A percentile compares a stretch with the other conserved stretches of the same genome.
These are phyloP conservation scores for Scopus umbretta DNA, from an alignment of 2,113 vertebrate genomes.

Conservation along the genomic window DNA sequence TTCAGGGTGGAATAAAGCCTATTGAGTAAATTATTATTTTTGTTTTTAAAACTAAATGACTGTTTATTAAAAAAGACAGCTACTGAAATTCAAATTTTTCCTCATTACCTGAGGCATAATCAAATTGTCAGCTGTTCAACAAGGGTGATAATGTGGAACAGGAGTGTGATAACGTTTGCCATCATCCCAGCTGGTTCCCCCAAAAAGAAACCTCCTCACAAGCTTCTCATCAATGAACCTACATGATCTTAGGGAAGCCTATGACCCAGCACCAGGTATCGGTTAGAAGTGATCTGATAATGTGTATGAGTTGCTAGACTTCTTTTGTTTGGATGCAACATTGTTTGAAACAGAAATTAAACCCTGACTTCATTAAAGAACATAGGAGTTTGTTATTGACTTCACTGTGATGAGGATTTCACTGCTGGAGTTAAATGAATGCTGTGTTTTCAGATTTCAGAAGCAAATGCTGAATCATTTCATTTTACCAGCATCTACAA, in stretches of 20 bases:
- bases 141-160: conserved; percentile 20
- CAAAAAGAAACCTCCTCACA: not conserved
- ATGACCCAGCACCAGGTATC: not conserved
- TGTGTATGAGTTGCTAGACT: not conserved
- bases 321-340: not conserved
- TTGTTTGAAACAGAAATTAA: not conserved
- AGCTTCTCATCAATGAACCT: not conserved
- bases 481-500: not conserved
- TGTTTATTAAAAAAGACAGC: conserved; percentile 50
- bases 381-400: not conserved
- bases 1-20: conserved; percentile 30
- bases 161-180: not conserved
- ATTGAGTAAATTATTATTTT: conserved; percentile 56
- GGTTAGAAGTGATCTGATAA: not conserved
- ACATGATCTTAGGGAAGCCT: not conserved
- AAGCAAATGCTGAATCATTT: not conserved
- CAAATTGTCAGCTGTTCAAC: conserved; percentile 45
- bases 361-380: not conserved
- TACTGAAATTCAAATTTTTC: conserved; percentile 21
- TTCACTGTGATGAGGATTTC: not conserved
- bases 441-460: not conserved
- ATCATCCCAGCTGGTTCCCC: conserved; percentile 22
- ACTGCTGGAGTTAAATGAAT: not conserved
- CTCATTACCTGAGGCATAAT: conserved; percentile 50
- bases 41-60: conserved; percentile 44